A percentile compares a stretch with the other conserved stretches of the same genome.
Evolutionary conservation across 2,113 vertebrate genomes (phyloP).

Genomic region (Nothoprocta perdicaria): DNA sequence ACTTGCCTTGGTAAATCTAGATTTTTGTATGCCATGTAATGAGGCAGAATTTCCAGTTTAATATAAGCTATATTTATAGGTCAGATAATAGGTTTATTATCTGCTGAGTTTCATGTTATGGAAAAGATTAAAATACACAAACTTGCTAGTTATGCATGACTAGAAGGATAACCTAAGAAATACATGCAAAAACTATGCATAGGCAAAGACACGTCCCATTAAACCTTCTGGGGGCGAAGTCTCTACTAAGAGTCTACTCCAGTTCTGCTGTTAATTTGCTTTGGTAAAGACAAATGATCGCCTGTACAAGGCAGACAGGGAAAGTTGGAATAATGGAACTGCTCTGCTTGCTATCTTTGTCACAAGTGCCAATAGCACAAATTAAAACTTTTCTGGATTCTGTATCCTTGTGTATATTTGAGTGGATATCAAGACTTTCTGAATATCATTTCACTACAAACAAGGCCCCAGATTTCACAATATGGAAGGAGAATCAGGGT

Average conservation of each 20-base stretch:
- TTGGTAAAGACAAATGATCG: neutral
- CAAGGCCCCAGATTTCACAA: neutral
- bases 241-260: neutral
- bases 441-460: neutral
- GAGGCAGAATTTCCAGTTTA: neutral
- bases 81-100: neutral
- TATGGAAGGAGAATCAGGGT: neutral
- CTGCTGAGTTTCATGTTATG: neutral
- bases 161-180: neutral
- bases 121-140: neutral
- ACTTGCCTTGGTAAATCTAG: neutral
- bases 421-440: neutral
- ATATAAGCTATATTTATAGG: neutral
- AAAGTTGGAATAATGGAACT: neutral
- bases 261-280: neutral
- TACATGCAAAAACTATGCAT: neutral
- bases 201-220: neutral
- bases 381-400: neutral
- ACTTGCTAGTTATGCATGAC: neutral
- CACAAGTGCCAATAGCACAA: neutral
- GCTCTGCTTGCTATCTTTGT: neutral
- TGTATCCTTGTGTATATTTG: neutral
- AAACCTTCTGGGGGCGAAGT: fast-evolving
- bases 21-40: neutral
- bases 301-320: neutral